These are phyloP conservation scores for Siderastrea radians DNA, from an alignment of 92 coral and sea anemone species.

Conservation along the genomic window DNA sequence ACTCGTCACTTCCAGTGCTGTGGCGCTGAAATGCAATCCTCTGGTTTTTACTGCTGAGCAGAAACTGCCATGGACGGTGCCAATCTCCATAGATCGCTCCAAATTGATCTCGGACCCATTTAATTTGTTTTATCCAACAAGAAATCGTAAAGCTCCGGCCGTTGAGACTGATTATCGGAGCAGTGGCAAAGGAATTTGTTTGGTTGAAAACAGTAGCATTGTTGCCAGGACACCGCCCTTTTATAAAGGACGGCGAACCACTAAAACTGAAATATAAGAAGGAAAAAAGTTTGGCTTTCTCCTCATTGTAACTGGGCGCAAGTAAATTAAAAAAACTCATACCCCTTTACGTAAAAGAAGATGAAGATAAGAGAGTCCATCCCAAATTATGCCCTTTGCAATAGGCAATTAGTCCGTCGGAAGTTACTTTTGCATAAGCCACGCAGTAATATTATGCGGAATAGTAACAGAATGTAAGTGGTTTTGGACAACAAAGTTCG, in stretches of 20 bases:
- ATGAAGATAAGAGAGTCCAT: no score
- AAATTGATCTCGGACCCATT: neutral
- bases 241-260: conserved; percentile 4
- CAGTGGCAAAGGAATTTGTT: neutral
- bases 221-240: conserved; percentile 20
- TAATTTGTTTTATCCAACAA: conserved; percentile 28
- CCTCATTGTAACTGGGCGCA: no score
- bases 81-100: conserved; percentile 27
- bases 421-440: no score
- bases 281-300: neutral
- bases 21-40: neutral
- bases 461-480: no score
- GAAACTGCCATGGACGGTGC: conserved; percentile 17
- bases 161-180: neutral
- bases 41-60: neutral
- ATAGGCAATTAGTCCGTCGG: no score
- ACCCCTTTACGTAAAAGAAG: no score
- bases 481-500: no score
- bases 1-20: neutral
- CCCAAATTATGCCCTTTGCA: no score
- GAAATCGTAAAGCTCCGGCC: conserved; percentile 18
- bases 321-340: no score
- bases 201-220: neutral
- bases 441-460: no score
- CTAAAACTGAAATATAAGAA: neutral